Percentiles rank a stretch among this genome's conserved stretches.
Evolutionary conservation across 2,888 invertebrate species (phyloP).

Genomic region (Lithodes maja): DNA sequence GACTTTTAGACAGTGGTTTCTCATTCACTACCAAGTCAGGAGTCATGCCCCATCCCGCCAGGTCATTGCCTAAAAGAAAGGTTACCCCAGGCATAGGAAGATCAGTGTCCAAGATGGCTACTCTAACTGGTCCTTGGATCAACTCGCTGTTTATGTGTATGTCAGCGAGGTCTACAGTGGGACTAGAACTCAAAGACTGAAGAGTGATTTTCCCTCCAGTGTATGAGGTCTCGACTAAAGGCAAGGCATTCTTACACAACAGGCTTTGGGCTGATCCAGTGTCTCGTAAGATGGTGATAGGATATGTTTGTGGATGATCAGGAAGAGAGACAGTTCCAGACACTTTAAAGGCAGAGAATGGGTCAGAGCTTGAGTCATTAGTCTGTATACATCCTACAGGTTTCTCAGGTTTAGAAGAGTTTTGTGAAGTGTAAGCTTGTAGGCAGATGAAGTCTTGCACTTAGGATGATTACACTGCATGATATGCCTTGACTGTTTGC

Average conservation of each 20-base stretch:
- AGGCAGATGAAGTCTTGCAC: background rate
- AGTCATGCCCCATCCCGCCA: background rate
- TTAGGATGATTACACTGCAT: background rate
- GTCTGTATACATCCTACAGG: no score
- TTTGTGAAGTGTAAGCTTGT: background rate
- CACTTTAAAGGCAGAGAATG: background rate
- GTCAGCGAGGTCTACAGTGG: background rate
- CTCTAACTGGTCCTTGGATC: background rate
- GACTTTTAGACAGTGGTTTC: background rate
- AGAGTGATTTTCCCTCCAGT: background rate
- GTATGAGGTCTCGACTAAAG: background rate
- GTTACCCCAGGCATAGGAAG: background rate
- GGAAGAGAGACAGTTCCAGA: conserved; percentile 3
- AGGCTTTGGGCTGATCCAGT: conserved; percentile 6
- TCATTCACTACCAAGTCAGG: background rate
- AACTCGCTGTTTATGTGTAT: background rate
- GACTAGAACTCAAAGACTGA: background rate
- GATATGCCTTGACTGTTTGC: background rate
- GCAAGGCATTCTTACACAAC: background rate
- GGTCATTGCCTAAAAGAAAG: background rate
- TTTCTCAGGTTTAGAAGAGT: no score
- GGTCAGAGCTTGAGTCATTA: background rate
- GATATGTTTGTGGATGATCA: background rate
- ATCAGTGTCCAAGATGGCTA: background rate
- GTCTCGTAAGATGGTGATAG: background rate